A percentile compares a stretch with the other conserved stretches of the same genome.
These are phyloP conservation scores for Halictus ligatus DNA, from an alignment of 2,888 invertebrate species.

Conservation along the genomic window DNA sequence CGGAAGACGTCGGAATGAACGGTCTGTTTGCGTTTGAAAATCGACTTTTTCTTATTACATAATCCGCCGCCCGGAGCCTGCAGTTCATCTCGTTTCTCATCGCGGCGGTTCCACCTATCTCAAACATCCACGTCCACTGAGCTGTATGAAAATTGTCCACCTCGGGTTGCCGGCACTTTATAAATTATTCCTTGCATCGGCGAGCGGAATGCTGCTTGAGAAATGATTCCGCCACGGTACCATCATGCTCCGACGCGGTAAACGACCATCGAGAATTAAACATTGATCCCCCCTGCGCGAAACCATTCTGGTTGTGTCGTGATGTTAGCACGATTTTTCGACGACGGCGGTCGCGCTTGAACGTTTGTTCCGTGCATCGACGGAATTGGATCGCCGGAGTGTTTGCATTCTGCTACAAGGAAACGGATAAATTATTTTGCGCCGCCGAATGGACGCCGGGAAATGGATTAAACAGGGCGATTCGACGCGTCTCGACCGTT, in stretches of 20 bases:
- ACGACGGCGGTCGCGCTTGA: background rate
- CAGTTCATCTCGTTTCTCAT: conserved; percentile 27
- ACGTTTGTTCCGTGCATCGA: background rate
- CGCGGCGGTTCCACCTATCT: conserved; percentile 25
- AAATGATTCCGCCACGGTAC: background rate
- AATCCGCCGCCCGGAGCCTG: conserved; percentile 1
- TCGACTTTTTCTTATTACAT: conserved; percentile 19
- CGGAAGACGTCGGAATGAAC: conserved; percentile 58
- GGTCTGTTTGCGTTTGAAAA: conserved; percentile 58
- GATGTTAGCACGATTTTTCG: background rate
- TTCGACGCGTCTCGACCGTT: background rate
- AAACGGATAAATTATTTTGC: background rate
- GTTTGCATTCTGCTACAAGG: background rate
- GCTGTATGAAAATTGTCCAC: conserved; percentile 35
- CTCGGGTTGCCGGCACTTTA: conserved; percentile 18
- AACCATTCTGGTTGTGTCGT: background rate
- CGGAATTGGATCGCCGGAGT: background rate
- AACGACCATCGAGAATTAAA: background rate
- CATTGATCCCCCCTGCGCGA: background rate
- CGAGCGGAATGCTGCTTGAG: conserved; percentile 18
- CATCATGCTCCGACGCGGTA: conserved; percentile 1
- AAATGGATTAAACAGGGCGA: background rate
- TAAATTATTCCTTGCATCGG: conserved; percentile 42
- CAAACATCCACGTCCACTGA: conserved; percentile 33
- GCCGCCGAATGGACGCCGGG: background rate